A percentile compares a stretch with the other conserved stretches of the same genome.
Conservation (phyloP, 64 coral and sea anemone species). For the Stylophora pistillata region DNA sequence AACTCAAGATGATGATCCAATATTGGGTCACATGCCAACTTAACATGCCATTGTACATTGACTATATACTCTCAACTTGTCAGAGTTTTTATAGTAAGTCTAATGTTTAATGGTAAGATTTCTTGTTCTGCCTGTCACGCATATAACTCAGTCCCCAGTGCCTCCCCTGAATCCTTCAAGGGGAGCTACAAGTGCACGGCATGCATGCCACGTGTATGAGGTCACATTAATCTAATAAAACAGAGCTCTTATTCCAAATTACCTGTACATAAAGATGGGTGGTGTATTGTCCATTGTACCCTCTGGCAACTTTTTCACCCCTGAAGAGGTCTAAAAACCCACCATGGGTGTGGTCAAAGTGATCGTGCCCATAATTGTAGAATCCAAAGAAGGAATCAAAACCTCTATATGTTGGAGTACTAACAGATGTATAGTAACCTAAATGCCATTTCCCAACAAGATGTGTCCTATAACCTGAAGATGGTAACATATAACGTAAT, state of each 20-base stretch:
- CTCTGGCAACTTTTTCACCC: background rate
- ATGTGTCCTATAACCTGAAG: slow-evolving; percentile 39
- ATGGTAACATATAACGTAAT: background rate
- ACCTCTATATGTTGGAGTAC: slow-evolving; percentile 34
- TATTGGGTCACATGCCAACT: too few species aligned
- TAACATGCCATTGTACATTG: too few species aligned
- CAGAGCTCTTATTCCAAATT: background rate
- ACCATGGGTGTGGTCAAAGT: slow-evolving; percentile 23
- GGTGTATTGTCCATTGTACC: slow-evolving; percentile 11
- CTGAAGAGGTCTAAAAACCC: slow-evolving; percentile 34
- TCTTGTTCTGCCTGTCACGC: too few species aligned
- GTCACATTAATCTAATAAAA: background rate
- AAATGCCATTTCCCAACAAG: slow-evolving; percentile 57
- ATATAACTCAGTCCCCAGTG: too few species aligned
- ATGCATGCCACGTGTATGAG: too few species aligned
- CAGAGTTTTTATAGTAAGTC: too few species aligned
- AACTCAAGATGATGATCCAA: too few species aligned
- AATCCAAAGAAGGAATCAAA: slow-evolving; percentile 63
- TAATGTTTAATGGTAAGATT: too few species aligned
- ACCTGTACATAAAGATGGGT: slow-evolving; percentile 44
- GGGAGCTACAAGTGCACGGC: too few species aligned
- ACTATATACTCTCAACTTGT: too few species aligned
- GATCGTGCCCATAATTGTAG: slow-evolving; percentile 42
- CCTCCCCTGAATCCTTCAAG: too few species aligned
- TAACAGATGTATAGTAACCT: slow-evolving; percentile 17